A percentile compares a stretch with the other conserved stretches of the same genome.
phyloP scores from a whole-genome alignment of 2,797 vertebrate genomes.

The Acrocephalus scirpaceus region DNA sequence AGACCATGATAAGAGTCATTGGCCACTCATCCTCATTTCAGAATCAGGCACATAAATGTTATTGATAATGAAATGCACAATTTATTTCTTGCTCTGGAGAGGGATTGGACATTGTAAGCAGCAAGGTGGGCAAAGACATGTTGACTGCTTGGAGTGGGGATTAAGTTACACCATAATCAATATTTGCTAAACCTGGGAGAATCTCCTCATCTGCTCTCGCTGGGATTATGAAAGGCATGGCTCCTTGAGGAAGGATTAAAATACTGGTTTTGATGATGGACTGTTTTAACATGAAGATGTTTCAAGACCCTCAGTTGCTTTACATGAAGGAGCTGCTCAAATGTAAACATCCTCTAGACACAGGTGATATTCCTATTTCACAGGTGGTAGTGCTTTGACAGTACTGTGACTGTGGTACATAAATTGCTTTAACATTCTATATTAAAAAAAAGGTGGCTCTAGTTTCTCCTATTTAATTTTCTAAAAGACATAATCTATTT shows the following conservation, averaged over 20 bases:
- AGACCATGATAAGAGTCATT: not conserved
- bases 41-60: not conserved
- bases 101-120: not conserved
- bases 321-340: not conserved
- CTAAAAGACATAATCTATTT: not conserved
- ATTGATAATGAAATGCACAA: not conserved
- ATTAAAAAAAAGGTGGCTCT: not conserved
- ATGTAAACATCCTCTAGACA: not conserved
- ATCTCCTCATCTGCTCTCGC: not conserved
- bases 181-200: not conserved
- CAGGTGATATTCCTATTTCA: not conserved
- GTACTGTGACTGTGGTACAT: not conserved
- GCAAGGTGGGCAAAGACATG: not conserved
- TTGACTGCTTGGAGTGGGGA: not conserved
- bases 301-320: not conserved
- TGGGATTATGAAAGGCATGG: not conserved
- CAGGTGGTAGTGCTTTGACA: not conserved
- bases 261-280: accelerated
- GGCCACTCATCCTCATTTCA: not conserved
- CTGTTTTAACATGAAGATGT: not conserved
- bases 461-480: not conserved
- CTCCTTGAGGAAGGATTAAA: not conserved
- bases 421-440: not conserved
- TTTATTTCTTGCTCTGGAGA: not conserved
- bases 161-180: not conserved